These are phyloP conservation scores for Coregonus clupeaformis DNA, from an alignment of 2,113 vertebrate genomes.

Conservation along the genomic window DNA sequence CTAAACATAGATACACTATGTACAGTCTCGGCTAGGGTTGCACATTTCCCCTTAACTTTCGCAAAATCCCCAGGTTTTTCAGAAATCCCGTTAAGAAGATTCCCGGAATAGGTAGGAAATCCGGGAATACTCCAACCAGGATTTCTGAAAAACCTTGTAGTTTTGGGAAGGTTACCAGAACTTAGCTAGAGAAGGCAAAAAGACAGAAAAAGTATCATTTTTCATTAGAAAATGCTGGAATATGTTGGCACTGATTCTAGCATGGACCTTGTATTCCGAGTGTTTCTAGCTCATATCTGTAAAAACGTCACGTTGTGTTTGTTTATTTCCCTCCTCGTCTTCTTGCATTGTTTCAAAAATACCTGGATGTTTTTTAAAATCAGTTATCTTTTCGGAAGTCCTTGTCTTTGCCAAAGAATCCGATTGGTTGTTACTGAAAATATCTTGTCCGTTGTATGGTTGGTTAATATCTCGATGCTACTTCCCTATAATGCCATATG, in stretches of 20 bases:
- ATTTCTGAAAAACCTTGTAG: too few relatives aligned
- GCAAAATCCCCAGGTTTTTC: too few relatives aligned
- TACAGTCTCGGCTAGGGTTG: conserved; percentile 36
- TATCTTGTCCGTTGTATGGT: conserved; percentile 28
- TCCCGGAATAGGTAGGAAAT: too few relatives aligned
- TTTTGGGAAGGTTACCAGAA: too few relatives aligned
- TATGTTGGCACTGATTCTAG: conserved; percentile 43
- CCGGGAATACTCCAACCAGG: too few relatives aligned
- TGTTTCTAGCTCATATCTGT: conserved; percentile 45
- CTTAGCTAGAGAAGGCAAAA: conserved; percentile 49
- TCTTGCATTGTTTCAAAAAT: conserved; percentile 29
- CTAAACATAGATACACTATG: conserved; percentile 64
- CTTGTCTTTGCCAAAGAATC: conserved; percentile 36
- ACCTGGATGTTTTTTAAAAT: conserved; percentile 48
- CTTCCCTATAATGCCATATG: conserved; percentile 14
- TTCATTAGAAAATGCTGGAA: conserved; percentile 30
- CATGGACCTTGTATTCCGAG: conserved; percentile 51
- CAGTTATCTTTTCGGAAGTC: conserved; percentile 31
- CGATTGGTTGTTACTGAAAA: conserved; percentile 23
- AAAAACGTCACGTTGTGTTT: conserved; percentile 27
- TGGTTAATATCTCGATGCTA: conserved; percentile 46
- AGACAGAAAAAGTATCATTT: conserved; percentile 27
- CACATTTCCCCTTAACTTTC: too few relatives aligned
- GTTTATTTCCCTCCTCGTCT: conserved; percentile 35
- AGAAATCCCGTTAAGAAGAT: too few relatives aligned